Conservation (phyloP, 2,113 vertebrate species). For the Vidua chalybeata region DNA sequence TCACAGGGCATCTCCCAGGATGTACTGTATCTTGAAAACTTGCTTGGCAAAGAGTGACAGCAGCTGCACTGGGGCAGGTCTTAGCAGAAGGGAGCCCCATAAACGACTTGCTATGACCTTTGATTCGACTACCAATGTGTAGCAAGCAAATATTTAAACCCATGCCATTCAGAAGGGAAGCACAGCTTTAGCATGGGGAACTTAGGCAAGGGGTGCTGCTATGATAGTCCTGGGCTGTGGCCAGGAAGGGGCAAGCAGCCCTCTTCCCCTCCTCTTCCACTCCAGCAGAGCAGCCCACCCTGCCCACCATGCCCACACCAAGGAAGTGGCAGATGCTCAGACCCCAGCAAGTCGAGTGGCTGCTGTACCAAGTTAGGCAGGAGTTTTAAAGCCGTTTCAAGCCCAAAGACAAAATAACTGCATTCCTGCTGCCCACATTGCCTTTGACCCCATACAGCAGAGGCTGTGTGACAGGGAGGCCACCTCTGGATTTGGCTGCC, state of each 20-base stretch:
- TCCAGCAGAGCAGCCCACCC: not conserved
- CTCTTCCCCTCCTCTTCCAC: not conserved
- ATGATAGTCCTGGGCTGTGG: not conserved
- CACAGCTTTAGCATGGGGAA: not conserved
- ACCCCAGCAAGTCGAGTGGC: rapidly evolving
- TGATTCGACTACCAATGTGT: not conserved
- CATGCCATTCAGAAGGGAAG: not conserved
- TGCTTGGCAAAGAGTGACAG: not conserved
- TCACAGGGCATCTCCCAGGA: not conserved
- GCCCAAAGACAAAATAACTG: not conserved
- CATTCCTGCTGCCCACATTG: rapidly evolving
- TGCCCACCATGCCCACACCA: rapidly evolving
- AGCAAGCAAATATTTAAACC: constrained; percentile 45
- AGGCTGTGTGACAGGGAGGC: rapidly evolving
- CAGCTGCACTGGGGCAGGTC: not conserved
- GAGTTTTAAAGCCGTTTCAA: not conserved
- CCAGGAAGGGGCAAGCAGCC: not conserved
- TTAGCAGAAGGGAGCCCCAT: not conserved
- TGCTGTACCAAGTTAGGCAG: not conserved
- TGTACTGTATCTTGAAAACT: not conserved
- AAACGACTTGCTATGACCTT: not conserved
- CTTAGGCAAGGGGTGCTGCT: not conserved
- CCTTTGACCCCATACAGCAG: not conserved
- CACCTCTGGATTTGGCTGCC: not conserved
- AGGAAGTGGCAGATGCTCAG: not conserved